phyloP scores from a whole-genome alignment of 2,113 vertebrate species.

The Poicephalus gulielmi region DNA sequence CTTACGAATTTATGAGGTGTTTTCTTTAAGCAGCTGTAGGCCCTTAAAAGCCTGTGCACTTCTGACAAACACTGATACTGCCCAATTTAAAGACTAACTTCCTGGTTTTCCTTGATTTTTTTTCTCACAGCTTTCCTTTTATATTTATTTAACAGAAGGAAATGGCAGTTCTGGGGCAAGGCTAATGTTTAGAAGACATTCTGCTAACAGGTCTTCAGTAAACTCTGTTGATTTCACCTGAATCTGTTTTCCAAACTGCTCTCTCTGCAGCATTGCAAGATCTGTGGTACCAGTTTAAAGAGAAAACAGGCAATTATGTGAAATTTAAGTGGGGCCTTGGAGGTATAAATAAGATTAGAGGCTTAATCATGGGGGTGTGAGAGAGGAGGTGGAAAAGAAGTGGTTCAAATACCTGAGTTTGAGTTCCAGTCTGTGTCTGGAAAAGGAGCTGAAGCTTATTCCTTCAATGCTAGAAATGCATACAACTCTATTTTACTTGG shows the following conservation, averaged over 20 bases:
- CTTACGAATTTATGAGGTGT: not conserved
- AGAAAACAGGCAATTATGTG: not conserved
- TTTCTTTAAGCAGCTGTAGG: not conserved
- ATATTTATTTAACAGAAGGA: not conserved
- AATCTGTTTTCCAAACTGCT: not conserved
- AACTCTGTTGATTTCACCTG: not conserved
- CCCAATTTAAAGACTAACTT: not conserved
- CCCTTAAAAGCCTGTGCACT: not conserved
- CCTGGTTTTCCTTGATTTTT: not conserved
- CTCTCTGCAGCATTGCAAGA: not conserved
- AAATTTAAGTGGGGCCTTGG: not conserved
- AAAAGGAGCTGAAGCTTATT: conserved; percentile 4
- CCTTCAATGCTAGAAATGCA: not conserved
- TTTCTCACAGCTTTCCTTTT: not conserved
- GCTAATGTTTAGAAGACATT: not conserved
- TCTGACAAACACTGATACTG: not conserved
- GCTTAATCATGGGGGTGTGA: not conserved
- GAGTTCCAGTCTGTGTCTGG: not conserved
- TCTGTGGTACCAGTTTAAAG: not conserved
- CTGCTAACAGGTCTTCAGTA: not conserved
- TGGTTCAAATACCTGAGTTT: not conserved
- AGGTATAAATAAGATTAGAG: conserved; percentile 34
- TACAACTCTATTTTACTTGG: not conserved
- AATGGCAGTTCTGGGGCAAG: not conserved
- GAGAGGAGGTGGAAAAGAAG: not conserved